Conservation (phyloP, 2,113 vertebrate genomes). For the Xiphorhynchus elegans region DNA sequence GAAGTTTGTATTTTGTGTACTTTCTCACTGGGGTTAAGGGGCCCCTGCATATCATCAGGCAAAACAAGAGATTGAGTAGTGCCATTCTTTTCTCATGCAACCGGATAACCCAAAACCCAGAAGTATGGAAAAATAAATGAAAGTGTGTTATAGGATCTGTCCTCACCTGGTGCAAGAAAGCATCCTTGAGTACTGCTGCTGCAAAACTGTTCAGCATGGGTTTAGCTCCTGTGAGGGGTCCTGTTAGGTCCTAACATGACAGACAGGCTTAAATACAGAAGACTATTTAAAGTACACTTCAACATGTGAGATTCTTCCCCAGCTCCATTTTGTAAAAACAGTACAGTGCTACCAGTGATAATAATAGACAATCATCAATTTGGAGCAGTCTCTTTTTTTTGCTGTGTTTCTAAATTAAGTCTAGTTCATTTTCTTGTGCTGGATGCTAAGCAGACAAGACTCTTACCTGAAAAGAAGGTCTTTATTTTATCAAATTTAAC, state of each 20-base stretch:
- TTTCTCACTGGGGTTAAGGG: neutral
- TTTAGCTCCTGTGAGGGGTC: neutral
- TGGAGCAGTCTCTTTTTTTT: neutral
- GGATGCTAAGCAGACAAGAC: neutral
- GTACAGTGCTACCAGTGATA: neutral
- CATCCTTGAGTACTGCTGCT: neutral
- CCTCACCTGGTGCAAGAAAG: neutral
- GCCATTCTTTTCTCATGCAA: neutral
- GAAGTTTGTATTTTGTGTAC: neutral
- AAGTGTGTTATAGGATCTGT: neutral
- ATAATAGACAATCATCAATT: neutral
- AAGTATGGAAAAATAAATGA: constrained; percentile 3
- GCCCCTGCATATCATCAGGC: neutral
- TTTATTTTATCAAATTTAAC: neutral
- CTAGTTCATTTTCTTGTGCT: neutral
- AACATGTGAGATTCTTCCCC: neutral
- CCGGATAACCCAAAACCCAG: neutral
- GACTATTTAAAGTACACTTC: neutral
- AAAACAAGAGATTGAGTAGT: neutral
- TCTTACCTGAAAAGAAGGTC: neutral
- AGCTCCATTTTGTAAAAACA: neutral
- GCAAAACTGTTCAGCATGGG: neutral
- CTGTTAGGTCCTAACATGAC: neutral
- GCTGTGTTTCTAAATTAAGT: neutral
- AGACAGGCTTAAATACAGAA: neutral